These are phyloP conservation scores for Nysson spinosus DNA, from an alignment of 2,888 invertebrate genomes.

Conservation along the genomic window DNA sequence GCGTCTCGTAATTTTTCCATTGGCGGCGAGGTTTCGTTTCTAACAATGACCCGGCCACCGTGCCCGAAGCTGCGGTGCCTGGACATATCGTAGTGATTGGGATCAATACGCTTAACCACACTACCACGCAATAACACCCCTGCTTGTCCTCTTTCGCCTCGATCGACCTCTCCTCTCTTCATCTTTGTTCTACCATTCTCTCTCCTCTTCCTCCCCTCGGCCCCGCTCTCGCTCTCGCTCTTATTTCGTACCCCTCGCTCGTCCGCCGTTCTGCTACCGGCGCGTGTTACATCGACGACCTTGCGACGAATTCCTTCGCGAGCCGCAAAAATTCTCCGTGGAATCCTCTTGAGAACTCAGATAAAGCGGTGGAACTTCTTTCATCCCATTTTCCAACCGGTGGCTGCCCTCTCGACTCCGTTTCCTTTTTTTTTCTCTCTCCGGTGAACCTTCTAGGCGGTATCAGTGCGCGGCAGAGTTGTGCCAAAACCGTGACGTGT, in stretches of 20 bases:
- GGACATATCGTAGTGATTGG: conserved; percentile 65
- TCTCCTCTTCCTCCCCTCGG: conserved; percentile 3
- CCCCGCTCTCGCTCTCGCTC: background rate
- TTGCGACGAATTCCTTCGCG: conserved; percentile 33
- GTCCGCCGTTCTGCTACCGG: conserved; percentile 3
- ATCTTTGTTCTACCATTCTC: conserved; percentile 7
- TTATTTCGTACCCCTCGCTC: too few relatives aligned
- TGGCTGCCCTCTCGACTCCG: background rate
- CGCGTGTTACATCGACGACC: conserved; percentile 20
- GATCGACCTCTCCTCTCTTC: conserved; percentile 39
- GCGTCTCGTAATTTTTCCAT: background rate
- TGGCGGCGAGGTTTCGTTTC: conserved; percentile 20
- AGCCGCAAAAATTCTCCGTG: conserved; percentile 14
- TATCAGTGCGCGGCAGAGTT: too few relatives aligned
- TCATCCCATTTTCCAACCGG: conserved; percentile 6
- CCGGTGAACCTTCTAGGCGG: background rate
- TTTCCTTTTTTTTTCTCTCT: background rate
- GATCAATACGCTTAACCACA: conserved; percentile 69
- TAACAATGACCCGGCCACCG: conserved; percentile 32
- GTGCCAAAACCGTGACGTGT: conserved; percentile 7
- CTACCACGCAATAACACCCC: conserved; percentile 55
- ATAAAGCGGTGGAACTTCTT: too few relatives aligned
- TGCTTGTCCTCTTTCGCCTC: conserved; percentile 45
- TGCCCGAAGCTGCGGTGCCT: conserved; percentile 49
- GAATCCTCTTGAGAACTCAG: too few relatives aligned